Percentiles rank a stretch among this genome's conserved stretches.
Evolutionary conservation across 2,113 vertebrate genomes (phyloP).

Genomic region (Phaetusa simplex): DNA sequence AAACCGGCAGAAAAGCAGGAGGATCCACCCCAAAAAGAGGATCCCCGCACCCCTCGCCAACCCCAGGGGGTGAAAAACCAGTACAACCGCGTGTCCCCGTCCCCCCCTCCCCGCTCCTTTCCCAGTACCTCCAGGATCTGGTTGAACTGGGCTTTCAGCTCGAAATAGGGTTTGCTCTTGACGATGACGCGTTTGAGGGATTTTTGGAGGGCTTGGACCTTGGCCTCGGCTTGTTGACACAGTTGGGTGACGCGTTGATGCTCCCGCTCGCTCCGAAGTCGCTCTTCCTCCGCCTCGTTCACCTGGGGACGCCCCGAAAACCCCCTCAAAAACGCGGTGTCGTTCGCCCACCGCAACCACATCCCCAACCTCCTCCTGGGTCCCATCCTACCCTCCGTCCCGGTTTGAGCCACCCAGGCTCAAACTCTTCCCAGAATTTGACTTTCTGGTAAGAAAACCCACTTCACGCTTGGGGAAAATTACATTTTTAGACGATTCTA

Average conservation of each 20-base stretch:
- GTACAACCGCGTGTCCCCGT: too few relatives aligned
- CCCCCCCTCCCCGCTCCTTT: fast-evolving
- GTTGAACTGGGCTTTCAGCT: constrained; percentile 94
- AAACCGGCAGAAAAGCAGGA: neutral
- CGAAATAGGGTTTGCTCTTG: constrained; percentile 94
- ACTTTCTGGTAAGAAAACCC: too few relatives aligned
- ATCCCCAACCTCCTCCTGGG: too few relatives aligned
- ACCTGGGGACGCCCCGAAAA: constrained; percentile 71
- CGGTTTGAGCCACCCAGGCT: too few relatives aligned
- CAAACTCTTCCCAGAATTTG: too few relatives aligned
- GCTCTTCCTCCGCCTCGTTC: constrained; percentile 92
- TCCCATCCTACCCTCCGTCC: too few relatives aligned
- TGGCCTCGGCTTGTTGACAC: constrained; percentile 90
- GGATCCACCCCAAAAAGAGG: neutral
- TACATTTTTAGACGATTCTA: too few relatives aligned
- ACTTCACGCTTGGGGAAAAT: too few relatives aligned
- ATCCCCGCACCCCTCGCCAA: too few relatives aligned
- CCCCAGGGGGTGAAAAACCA: too few relatives aligned
- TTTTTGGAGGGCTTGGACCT: constrained; percentile 89
- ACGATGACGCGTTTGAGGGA: constrained; percentile 87
- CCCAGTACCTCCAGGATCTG: constrained; percentile 87
- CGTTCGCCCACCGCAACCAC: too few relatives aligned
- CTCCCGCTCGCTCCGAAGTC: constrained; percentile 88
- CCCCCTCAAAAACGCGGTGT: too few relatives aligned
- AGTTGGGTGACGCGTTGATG: constrained; percentile 89